Conservation (phyloP, 2,113 vertebrate species). For the Synodontis membranacea region DNA sequence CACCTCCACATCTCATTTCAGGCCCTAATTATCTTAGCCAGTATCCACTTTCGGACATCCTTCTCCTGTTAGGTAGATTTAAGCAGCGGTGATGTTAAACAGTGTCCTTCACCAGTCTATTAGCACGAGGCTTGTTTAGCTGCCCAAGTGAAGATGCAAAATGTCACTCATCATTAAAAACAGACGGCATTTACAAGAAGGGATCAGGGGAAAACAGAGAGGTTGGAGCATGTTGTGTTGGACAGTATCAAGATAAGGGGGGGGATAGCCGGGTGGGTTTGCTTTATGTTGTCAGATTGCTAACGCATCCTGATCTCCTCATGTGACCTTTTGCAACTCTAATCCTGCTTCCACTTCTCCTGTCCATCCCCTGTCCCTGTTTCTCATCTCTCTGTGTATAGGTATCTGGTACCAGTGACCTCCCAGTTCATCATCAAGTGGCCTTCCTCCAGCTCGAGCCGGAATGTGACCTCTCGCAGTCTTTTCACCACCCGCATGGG, state of each 20-base stretch:
- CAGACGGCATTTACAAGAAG: slow-evolving; percentile 26
- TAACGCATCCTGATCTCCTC: slow-evolving; percentile 66
- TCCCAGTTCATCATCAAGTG: slow-evolving; percentile 91
- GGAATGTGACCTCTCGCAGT: slow-evolving; percentile 76
- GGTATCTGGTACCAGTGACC: slow-evolving; percentile 93
- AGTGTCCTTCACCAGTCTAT: slow-evolving; percentile 37
- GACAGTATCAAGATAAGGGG: slow-evolving; percentile 17
- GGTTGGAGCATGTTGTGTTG: neutral
- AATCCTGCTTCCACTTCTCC: slow-evolving; percentile 51
- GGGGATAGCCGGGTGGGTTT: slow-evolving; percentile 4
- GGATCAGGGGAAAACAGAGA: slow-evolving; percentile 32
- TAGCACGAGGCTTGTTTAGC: slow-evolving; percentile 38
- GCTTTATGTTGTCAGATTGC: slow-evolving; percentile 47
- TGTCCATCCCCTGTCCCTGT: slow-evolving; percentile 65
- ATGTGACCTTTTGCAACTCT: slow-evolving; percentile 47
- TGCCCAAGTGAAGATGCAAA: slow-evolving; percentile 38
- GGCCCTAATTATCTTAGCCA: slow-evolving; percentile 54
- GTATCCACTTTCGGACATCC: slow-evolving; percentile 43
- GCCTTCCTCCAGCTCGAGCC: slow-evolving; percentile 82
- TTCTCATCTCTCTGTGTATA: slow-evolving; percentile 72
- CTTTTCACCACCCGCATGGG: slow-evolving; percentile 85
- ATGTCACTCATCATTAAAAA: slow-evolving; percentile 53
- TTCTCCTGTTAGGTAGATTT: slow-evolving; percentile 35
- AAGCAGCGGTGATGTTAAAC: slow-evolving; percentile 37
- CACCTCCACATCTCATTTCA: slow-evolving; percentile 46